Evolutionary conservation across 2,113 vertebrate genomes (phyloP), one percentile per base, ranked within the genome.

Genomic region (Nothocercus julius): DNA sequence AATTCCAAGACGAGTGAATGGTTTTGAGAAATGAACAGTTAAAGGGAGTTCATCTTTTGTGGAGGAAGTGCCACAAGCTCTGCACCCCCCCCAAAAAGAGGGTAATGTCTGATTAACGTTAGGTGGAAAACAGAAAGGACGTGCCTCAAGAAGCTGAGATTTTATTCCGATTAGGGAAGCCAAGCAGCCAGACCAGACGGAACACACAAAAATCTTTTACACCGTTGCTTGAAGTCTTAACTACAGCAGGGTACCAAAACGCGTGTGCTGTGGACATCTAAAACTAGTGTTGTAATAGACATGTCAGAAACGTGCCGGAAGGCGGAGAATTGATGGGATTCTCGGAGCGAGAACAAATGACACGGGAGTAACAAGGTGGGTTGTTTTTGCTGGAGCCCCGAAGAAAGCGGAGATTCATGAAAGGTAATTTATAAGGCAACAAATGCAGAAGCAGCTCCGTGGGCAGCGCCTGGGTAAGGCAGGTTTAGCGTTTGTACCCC

Each of bases 361-460:
- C 72, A 21, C 0, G 2, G 19, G 27, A 36, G 28, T 68, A 76
- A 73, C 17, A 5, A 44, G 75, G 62, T 47, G 36, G 42, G 10
- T 16, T 64, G 63, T 44, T 92, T 47, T 21, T 44, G n/a, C 12
- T 4, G 36, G 44, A 63, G 20, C 13, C 30, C 20, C 61, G 3
- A 78, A 81, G 36, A 53, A 67, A 85, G 16, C 28, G n/a, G 3
- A 18, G 27, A 30, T 42, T 42, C 10, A 30, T 36, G 7, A 58
- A 34, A 80, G 44, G 32, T 30, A 85, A 49, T 53, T 53, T 53
- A 18, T 11, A 44, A 83, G 11, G 40, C 19, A 38, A 11, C 25
- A 40, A 18, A 53, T 19, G 4, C 5, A 4, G 0, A 7, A 21
- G 13, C 6, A 3, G 30, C 21, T 72, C 38, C 3, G 0, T 32